A percentile compares a stretch with the other conserved stretches of the same genome.
Evolutionary conservation across 2,888 invertebrate species (phyloP).

Genomic region (Deilephila porcellus): DNA sequence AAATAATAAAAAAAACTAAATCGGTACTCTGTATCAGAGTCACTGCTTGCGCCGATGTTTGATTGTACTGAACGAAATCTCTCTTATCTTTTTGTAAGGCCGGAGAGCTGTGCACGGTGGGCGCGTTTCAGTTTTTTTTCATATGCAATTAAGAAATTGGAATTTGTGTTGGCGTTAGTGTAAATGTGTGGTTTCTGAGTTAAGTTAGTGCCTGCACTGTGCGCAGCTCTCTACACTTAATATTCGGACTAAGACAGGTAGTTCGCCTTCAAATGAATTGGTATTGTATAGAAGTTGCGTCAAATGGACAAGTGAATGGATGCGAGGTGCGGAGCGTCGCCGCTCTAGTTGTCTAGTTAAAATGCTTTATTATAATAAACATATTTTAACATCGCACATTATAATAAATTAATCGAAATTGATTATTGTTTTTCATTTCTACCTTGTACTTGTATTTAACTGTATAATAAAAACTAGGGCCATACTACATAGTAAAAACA

Average conservation of each 20-base stretch:
- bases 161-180: slow-evolving; percentile 54
- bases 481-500: too few relatives aligned
- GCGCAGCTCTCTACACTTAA: neutral
- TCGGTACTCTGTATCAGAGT: slow-evolving; percentile 81
- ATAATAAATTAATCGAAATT: slow-evolving; percentile 85
- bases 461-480: too few relatives aligned
- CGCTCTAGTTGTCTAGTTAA: slow-evolving; percentile 63
- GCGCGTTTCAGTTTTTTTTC: neutral
- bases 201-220: neutral
- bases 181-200: slow-evolving; percentile 9
- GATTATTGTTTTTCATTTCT: slow-evolving; percentile 56
- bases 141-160: slow-evolving; percentile 49
- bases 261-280: slow-evolving; percentile 65
- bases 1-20: slow-evolving; percentile 49
- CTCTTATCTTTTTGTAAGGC: slow-evolving; percentile 54
- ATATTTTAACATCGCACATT: slow-evolving; percentile 85
- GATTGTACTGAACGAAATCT: slow-evolving; percentile 70
- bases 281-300: slow-evolving; percentile 67
- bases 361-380: slow-evolving; percentile 82
- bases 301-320: slow-evolving; percentile 61
- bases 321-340: slow-evolving; percentile 61
- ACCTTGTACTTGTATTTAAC: neutral
- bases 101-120: slow-evolving; percentile 1
- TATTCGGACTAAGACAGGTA: slow-evolving; percentile 22
- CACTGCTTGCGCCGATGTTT: slow-evolving; percentile 65